phyloP scores from a whole-genome alignment of 2,888 invertebrate species.

The Noctua fimbriata region DNA sequence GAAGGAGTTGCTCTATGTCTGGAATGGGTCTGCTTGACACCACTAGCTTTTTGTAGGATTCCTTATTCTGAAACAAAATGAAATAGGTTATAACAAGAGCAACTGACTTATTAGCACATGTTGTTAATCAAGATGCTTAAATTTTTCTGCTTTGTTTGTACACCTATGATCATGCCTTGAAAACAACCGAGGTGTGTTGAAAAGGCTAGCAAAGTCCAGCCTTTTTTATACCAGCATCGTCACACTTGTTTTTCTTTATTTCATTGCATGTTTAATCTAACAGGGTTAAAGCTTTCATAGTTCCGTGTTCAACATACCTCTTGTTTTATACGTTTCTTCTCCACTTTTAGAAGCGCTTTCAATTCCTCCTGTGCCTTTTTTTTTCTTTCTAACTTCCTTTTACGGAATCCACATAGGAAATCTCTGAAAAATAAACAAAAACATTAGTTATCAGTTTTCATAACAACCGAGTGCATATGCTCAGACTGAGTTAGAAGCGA shows the following conservation, averaged over 20 bases:
- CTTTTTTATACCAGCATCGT: neutral
- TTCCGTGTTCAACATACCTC: conserved; percentile 87
- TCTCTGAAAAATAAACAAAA: conserved; percentile 89
- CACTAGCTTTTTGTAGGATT: conserved; percentile 93
- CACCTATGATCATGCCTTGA: neutral
- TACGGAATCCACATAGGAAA: conserved; percentile 95
- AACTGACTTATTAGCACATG: neutral
- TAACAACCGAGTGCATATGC: conserved; percentile 1
- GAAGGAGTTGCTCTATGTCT: conserved; percentile 92
- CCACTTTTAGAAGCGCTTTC: conserved; percentile 93
- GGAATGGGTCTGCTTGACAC: conserved; percentile 93
- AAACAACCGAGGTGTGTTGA: neutral
- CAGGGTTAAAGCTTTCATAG: neutral
- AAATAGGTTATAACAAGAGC: neutral
- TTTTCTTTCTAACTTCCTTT: conserved; percentile 94
- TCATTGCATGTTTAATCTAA: neutral
- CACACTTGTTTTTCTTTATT: neutral
- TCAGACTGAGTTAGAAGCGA: neutral
- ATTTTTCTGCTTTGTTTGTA: neutral
- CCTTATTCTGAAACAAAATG: conserved; percentile 88
- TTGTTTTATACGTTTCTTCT: conserved; percentile 93
- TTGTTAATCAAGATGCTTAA: neutral
- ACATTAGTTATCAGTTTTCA: neutral
- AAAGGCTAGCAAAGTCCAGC: neutral
- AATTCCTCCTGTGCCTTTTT: conserved; percentile 94